Conservation (phyloP, 2,113 vertebrate species). For the Pyxicephalus adspersus region DNA sequence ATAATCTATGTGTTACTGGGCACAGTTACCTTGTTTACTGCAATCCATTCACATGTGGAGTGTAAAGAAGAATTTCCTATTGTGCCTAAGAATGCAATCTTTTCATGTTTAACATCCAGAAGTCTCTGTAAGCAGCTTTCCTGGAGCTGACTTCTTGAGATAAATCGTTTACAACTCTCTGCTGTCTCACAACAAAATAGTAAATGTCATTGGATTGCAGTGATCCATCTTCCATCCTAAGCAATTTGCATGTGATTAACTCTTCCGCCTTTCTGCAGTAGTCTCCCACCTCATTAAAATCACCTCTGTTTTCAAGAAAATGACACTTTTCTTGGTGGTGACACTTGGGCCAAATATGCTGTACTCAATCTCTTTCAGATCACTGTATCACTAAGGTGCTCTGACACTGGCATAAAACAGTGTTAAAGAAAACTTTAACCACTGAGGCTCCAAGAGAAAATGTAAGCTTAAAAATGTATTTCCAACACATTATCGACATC, state of each 20-base stretch:
- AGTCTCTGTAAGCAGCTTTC: slow-evolving; percentile 16
- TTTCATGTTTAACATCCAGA: slow-evolving; percentile 19
- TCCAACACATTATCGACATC: no score
- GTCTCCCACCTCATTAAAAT: slow-evolving; percentile 63
- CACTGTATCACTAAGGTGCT: neutral
- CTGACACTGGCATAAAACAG: neutral
- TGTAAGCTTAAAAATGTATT: neutral
- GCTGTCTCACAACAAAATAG: slow-evolving; percentile 43
- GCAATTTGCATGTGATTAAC: slow-evolving; percentile 65
- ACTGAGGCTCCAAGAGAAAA: neutral
- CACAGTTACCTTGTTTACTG: neutral
- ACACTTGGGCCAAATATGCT: slow-evolving; percentile 27
- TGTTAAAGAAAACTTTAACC: neutral
- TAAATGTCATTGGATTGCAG: slow-evolving; percentile 54
- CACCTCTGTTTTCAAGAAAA: slow-evolving; percentile 57
- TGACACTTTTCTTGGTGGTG: slow-evolving; percentile 56
- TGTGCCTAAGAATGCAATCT: neutral
- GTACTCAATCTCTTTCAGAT: slow-evolving; percentile 16
- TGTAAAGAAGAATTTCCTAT: neutral
- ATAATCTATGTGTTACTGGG: no score
- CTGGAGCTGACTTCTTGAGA: slow-evolving; percentile 28
- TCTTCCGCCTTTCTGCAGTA: slow-evolving; percentile 62
- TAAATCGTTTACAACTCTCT: slow-evolving; percentile 44
- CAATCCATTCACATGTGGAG: neutral
- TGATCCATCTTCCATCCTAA: slow-evolving; percentile 55